Evolutionary conservation across 2,888 invertebrate genomes (phyloP), one percentile per base, ranked within the genome.

Genomic region (Scaptodrosophila latifasciaeformis): DNA sequence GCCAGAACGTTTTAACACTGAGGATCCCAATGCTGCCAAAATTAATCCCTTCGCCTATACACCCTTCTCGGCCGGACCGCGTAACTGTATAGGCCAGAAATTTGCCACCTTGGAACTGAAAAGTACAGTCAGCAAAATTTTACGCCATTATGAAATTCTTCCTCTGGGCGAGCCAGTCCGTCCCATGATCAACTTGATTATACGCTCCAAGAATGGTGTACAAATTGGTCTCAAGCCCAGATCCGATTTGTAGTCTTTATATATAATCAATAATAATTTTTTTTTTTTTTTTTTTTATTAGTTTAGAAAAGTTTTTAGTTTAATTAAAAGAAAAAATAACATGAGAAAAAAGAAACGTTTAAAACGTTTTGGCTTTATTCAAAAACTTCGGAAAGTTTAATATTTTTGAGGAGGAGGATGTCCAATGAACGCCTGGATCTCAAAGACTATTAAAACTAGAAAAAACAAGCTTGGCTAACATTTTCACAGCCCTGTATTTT

Each of bases 101-200:
- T n/a, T n/a, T n/a, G n/a, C n/a, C n/a, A n/a, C n/a, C n/a, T 85
- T 85, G 9, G 85, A 86, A 66, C 82, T 84, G 71, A 85, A 86
- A 66, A 77, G 79, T 49, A 71, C 75, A 1, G 52, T 85, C 5
- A 76, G 80, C 49, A 84, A 84, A 59, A 52, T 84, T 49, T 5
- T 86, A 1, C 55, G 80, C 1, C 66, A 83, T 39, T 85, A 72
- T 46, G 83, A 85, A 50, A 6, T 85, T n/a, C 44, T 81, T 15
- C 76, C 84, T 0, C 30, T 82, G 1, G 84, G 84, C 2, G 65
- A 67, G 3, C 68, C 76, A 12, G 72, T 84, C 0, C 19, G 59
- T n/a, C 80, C 77, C 0, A 27, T 78, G 12, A 58, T 84, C 50
- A 82, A 75, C 57, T 4, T 84, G 12, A 68, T 84, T 2, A 6